Base-by-base conservation (phyloP, 2,888 invertebrate genomes). In the Caenorhabditis imperialis region DNA sequence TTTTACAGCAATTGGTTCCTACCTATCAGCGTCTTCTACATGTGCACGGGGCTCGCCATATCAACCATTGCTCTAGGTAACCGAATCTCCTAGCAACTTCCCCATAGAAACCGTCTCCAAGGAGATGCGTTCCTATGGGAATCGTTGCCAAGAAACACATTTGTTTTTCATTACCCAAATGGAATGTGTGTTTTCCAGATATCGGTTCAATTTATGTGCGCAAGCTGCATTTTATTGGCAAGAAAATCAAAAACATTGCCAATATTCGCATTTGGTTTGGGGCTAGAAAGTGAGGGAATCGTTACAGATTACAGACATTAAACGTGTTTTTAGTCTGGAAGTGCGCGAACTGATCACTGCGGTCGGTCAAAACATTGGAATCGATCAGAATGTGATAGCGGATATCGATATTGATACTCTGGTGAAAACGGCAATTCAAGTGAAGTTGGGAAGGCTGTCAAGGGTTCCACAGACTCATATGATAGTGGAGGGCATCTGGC, bases 221-320 rank as follows among this genome's bases (percentile, higher is more conserved):
- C 33, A 87, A 84, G 40, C 51, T 86, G 27, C 87, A 86, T 48
- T 87, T 82, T 60, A 78, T 83, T 37, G 85, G 85, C 1, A 78
- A 80, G 47, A 80, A 81, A 48, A 63, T 84, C 22, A 79, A 80
- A 16, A 83, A 85, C 54, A 84, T 87, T 38, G 85, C 84, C 7
- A 83, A 83, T 44, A 82, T 84, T 53, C 73, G 77, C 7, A 84
- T 86, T 30, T 87, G 86, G 85, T 86, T 87, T 53, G 86, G 86
- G 20, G 81, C 84, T 4, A 84, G 81, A 71, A 75, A 82, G 85
- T 85, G 44, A 57, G 77, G 50, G 53, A 42, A 37, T 16, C 16
- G 14, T 60, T 40, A 50, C 22, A 7, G 16, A 48, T 14, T 38
- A 25, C 18, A n/a, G 3, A 5, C 44, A 23, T 37, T 8, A 27